Base-by-base conservation (phyloP, 2,888 invertebrate genomes). In the Andricus quercusramuli region DNA sequence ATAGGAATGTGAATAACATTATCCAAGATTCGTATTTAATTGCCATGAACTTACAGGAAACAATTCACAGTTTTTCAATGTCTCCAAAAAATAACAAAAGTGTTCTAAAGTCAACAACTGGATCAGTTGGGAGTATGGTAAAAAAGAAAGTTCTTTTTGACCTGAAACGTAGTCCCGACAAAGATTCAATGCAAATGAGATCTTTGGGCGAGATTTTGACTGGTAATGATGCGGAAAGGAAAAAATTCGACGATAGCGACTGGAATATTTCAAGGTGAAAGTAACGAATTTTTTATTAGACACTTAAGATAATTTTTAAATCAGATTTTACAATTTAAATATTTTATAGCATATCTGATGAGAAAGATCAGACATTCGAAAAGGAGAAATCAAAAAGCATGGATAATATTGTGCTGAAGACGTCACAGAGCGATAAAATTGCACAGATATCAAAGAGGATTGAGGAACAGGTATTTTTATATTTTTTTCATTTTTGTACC, bases 131-230 rank as follows among this genome's bases (percentile, higher is more conserved):
- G 59, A 94, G 94, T 66, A 88, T 95, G 41, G 93, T 94, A 37
- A 95, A 95, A 86, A 95, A 95, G 90, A 95, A 94, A 91, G 95
- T 95, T 11, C 87, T 95, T 68, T 95, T 95, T 86, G 95, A 95
- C 92, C 93, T 95, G 91, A 94, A 94, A 86, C 93, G 86, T 22
- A 81, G 78, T 20, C 29, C 80, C 17, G 79, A 93, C 90, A 85
- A 92, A 92, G 80, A 91, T n/a, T 66, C 79, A 44, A 64, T 62
- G 77, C 56, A 79, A 78, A 17, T 74, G 0, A 81, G 83, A 64
- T 85, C 83, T 13, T 66, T 82, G 32, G 70, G 78, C 64, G 82
- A 86, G 85, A n/a, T 81, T 68, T 78, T 79, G n/a, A 77, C 78
- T 20, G 79, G 83, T 51, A 82, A 84, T 74, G 77, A 78, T 65